These are phyloP conservation scores for Drosophila phalerata DNA, from an alignment of 2,888 invertebrate species.

Conservation along the genomic window DNA sequence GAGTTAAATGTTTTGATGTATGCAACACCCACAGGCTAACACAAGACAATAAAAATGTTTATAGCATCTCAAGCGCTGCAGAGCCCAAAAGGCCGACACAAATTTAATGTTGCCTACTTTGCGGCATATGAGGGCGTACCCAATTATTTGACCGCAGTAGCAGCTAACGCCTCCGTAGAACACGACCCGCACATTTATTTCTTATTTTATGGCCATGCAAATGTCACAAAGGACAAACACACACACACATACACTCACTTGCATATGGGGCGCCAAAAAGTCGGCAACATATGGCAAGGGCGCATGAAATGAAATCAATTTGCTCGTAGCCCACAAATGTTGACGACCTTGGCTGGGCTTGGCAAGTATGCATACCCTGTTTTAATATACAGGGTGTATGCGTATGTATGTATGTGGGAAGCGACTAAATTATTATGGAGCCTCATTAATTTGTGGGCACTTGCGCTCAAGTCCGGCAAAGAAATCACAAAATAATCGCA, in stretches of 20 bases:
- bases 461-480: conserved; percentile 43
- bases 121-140: conserved; percentile 17
- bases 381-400: neutral
- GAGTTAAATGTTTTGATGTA: conserved; percentile 37
- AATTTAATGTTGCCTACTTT: conserved; percentile 44
- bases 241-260: conserved; percentile 5
- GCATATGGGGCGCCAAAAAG: conserved; percentile 64
- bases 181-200: conserved; percentile 64
- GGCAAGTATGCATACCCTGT: conserved; percentile 25
- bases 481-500: conserved; percentile 71
- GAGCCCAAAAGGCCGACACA: conserved; percentile 15
- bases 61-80: conserved; percentile 35
- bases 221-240: conserved; percentile 49
- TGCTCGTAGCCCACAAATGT: conserved; percentile 39
- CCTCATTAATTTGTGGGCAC: conserved; percentile 73
- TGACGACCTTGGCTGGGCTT: conserved; percentile 44
- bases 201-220: conserved; percentile 76
- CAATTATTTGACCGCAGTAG: conserved; percentile 67
- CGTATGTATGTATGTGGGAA: conserved; percentile 18
- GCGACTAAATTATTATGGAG: conserved; percentile 70
- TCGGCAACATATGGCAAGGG: conserved; percentile 68
- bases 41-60: conserved; percentile 68
- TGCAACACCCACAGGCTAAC: neutral
- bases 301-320: conserved; percentile 59
- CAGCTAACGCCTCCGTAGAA: conserved; percentile 29